These are phyloP conservation scores for Bombus fervidus DNA, from an alignment of 1,140 invertebrate species.

Conservation along the genomic window DNA sequence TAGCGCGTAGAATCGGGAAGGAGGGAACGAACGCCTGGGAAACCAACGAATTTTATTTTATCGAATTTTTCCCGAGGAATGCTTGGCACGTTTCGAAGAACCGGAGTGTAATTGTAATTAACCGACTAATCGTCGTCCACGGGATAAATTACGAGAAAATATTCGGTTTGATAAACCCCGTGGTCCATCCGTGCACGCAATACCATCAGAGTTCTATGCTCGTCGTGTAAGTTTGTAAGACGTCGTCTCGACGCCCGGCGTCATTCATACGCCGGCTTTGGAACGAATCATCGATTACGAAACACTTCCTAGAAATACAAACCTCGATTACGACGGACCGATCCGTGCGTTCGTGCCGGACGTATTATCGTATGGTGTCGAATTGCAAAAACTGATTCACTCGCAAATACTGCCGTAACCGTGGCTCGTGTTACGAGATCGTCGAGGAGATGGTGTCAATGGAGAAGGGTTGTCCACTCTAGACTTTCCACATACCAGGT, in stretches of 20 bases:
- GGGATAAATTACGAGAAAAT: too few species aligned
- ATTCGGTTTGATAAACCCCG: too few species aligned
- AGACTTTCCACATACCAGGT: background rate
- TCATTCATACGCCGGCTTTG: conserved; percentile 26
- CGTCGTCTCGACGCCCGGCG: background rate
- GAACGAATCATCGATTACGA: conserved; percentile 19
- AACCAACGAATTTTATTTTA: too few species aligned
- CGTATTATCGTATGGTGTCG: conserved; percentile 47
- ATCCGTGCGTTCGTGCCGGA: conserved; percentile 17
- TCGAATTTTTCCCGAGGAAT: too few species aligned
- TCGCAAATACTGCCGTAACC: conserved; percentile 23
- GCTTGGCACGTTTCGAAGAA: too few species aligned
- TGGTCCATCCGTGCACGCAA: too few species aligned
- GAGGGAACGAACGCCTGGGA: too few species aligned
- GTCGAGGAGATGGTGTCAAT: background rate
- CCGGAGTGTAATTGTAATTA: too few species aligned
- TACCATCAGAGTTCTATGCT: background rate
- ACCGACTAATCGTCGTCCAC: too few species aligned
- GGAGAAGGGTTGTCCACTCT: too few species aligned
- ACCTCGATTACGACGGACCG: conserved; percentile 4
- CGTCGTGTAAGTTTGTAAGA: background rate
- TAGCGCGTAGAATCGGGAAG: too few species aligned
- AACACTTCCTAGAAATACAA: conserved; percentile 59
- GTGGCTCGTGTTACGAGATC: conserved; percentile 30
- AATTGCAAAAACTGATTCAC: conserved; percentile 59